phyloP scores from a whole-genome alignment of 1,140 invertebrate species.

The Bombus turneri region DNA sequence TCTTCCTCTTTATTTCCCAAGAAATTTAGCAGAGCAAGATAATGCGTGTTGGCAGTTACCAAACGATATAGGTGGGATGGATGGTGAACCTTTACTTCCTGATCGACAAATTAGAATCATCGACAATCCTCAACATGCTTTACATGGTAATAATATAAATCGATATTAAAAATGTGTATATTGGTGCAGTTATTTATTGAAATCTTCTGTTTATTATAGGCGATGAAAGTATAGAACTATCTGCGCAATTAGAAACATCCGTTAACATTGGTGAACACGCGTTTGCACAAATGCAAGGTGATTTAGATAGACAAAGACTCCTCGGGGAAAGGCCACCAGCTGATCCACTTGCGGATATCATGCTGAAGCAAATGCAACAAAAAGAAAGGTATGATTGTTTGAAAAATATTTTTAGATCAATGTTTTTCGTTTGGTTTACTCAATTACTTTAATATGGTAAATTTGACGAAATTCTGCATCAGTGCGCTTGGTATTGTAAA shows the following conservation, averaged over 20 bases:
- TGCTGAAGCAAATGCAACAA: conserved; percentile 89
- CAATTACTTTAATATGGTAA: too few relatives aligned
- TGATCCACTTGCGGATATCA: conserved; percentile 85
- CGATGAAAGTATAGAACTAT: conserved; percentile 88
- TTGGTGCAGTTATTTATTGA: neutral
- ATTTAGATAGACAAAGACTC: conserved; percentile 92
- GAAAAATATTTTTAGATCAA: neutral
- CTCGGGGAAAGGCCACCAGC: conserved; percentile 86
- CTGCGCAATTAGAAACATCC: conserved; percentile 86
- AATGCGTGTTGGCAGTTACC: conserved; percentile 89
- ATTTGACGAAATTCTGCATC: too few relatives aligned
- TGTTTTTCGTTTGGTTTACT: neutral
- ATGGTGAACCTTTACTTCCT: conserved; percentile 90
- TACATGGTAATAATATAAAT: conserved; percentile 76
- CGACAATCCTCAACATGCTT: conserved; percentile 93
- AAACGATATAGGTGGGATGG: conserved; percentile 87
- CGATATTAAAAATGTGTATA: neutral
- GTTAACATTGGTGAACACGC: conserved; percentile 87
- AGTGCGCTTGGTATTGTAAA: neutral
- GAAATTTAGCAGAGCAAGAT: conserved; percentile 90
- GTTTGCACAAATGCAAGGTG: conserved; percentile 94
- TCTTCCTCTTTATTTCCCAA: conserved; percentile 94
- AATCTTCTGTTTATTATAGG: conserved; percentile 69
- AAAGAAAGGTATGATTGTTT: conserved; percentile 87
- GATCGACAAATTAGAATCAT: conserved; percentile 95